These are phyloP conservation scores for Agrilus mali DNA, from an alignment of 2,888 invertebrate genomes.

Conservation along the genomic window DNA sequence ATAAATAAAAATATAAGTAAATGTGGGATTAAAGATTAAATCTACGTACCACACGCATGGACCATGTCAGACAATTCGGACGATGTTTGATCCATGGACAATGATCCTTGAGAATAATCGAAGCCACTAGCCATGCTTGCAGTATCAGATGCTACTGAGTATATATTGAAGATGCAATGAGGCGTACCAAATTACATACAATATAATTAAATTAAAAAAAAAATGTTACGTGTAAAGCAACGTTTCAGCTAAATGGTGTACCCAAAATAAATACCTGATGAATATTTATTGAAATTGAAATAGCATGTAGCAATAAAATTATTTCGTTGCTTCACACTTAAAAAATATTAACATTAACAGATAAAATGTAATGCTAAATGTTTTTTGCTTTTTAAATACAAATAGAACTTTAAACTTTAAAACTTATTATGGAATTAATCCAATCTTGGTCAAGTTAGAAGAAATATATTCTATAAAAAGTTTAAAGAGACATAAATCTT, in stretches of 20 bases:
- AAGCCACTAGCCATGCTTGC: constrained; percentile 34
- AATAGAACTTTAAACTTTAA: no score
- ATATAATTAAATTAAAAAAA: constrained; percentile 12
- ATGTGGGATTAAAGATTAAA: no score
- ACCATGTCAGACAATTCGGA: constrained; percentile 21
- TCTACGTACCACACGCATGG: constrained; percentile 24
- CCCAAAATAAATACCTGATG: background rate
- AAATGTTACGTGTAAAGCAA: constrained; percentile 1
- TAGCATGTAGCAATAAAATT: background rate
- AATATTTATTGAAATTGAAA: background rate
- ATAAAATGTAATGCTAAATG: no score
- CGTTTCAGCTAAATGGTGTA: background rate
- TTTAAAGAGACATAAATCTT: no score
- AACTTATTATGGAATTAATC: no score
- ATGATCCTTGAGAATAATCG: constrained; percentile 18
- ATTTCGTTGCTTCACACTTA: no score
- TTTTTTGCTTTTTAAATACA: no score
- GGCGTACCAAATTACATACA: constrained; percentile 11
- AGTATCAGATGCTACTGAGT: constrained; percentile 32
- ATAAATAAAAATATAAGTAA: no score
- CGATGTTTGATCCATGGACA: constrained; percentile 13
- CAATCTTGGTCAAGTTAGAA: no score
- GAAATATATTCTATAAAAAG: no score
- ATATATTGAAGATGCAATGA: background rate
- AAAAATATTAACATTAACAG: no score